Evolutionary conservation across 2,797 vertebrate species (phyloP), one percentile per base, ranked within the genome.

Genomic region (Mycteria americana): DNA sequence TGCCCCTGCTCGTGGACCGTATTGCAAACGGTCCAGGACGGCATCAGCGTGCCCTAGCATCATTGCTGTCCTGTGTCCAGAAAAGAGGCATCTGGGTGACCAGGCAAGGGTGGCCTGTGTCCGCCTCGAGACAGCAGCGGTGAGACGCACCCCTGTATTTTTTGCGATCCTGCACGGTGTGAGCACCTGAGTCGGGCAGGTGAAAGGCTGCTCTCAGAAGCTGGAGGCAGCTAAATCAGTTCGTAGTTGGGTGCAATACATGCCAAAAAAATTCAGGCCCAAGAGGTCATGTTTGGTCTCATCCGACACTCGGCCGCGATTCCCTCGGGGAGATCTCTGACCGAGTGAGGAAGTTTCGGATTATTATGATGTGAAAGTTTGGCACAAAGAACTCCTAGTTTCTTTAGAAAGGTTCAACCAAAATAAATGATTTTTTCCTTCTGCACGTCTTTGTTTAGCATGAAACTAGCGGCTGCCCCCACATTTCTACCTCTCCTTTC

Each of bases 51-150:
- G 31, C 57, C 56, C 59, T 59, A 59, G 64, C 9, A 3, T 27
- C 57, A 48, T 12, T 3, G 12, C 48, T 53, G 22, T 53, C 12
- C 7, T 14, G 9, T 18, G 27, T 17, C 56, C 2, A 2, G 31
- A 33, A 78, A 89, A 85, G 37, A 59, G 33, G 19, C 0, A 0
- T 13, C 21, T 1, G 9, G 24, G 57, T 59, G 56, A 81, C 28
- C 14, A n/a, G 54, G 33, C 4, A 0, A 75, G 31, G 57, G 54
- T 76, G 63, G 41, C 28, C 39, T 22, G 4, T 16, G 56, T 50
- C 43, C 7, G 13, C 50, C 78, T 57, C 0, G 2, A 63, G 50
- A 28, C 10, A 57, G 48, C 35, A 30, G 18, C 73, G 35, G 13
- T 17, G 64, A 54, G 45, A 57, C 1, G 24, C 13, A 43, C 5